These are phyloP conservation scores for Mamestra configurata DNA, from an alignment of 1,140 invertebrate genomes.

Conservation along the genomic window DNA sequence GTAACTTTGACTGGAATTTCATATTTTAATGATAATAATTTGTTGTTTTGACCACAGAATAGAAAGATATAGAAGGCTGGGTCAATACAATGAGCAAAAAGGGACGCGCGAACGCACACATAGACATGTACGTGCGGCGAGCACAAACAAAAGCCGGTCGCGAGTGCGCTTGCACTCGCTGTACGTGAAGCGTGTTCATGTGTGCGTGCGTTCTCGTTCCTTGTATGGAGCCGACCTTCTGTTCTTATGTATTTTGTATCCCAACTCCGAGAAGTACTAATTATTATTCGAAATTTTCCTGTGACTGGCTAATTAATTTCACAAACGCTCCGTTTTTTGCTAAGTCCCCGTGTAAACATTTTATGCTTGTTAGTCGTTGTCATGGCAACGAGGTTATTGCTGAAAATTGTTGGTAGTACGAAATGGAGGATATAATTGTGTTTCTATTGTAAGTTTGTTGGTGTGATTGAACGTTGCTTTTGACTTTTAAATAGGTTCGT, in stretches of 20 bases:
- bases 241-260: background rate
- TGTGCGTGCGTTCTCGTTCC: no score
- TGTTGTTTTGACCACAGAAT: background rate
- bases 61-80: no score
- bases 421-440: background rate
- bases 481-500: background rate
- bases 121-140: no score
- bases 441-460: background rate
- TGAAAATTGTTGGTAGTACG: background rate
- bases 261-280: constrained; percentile 11
- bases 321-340: constrained; percentile 20
- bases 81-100: no score
- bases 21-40: constrained; percentile 29
- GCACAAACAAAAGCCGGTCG: no score
- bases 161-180: no score
- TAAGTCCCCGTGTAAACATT: constrained; percentile 19
- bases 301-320: constrained; percentile 31
- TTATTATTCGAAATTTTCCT: constrained; percentile 33
- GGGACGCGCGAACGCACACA: no score
- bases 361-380: constrained; percentile 24
- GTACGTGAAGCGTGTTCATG: no score
- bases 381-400: constrained; percentile 25
- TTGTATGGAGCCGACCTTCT: background rate
- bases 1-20: background rate
- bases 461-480: background rate